phyloP scores from a whole-genome alignment of 2,888 invertebrate species.

The Teleogryllus oceanicus region DNA sequence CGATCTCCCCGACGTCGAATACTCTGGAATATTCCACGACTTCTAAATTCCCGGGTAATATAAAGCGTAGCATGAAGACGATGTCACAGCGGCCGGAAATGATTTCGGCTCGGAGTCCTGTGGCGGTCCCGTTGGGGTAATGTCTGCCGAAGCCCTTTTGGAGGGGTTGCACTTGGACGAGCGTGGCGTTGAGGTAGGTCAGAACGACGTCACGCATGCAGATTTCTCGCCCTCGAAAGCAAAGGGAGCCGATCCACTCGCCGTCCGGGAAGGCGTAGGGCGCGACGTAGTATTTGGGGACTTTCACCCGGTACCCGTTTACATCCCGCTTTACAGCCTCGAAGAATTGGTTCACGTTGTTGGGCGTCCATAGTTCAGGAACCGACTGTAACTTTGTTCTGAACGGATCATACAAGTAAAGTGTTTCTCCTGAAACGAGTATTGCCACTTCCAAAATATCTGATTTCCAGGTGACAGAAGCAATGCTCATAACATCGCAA shows the following conservation, averaged over 20 bases:
- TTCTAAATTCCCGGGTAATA: background rate
- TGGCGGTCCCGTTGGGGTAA: background rate
- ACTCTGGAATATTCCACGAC: background rate
- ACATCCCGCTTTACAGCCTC: background rate
- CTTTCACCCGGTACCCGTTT: background rate
- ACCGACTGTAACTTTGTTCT: background rate
- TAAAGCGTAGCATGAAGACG: background rate
- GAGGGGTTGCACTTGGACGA: background rate
- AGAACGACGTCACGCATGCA: background rate
- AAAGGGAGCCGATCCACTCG: background rate
- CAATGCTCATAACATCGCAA: background rate
- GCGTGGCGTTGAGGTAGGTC: background rate
- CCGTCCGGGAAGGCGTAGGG: background rate
- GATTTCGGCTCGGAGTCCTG: background rate
- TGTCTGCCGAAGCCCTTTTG: background rate
- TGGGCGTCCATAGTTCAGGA: background rate
- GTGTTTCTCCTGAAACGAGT: background rate
- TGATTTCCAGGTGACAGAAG: background rate
- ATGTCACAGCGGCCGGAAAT: background rate
- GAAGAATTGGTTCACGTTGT: background rate
- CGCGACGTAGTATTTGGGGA: background rate
- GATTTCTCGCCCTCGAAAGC: background rate
- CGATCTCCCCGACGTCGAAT: background rate
- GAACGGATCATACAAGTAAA: background rate
- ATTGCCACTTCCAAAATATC: background rate